Evolutionary conservation across 1,140 invertebrate genomes (phyloP), one percentile per base, ranked within the genome.

Genomic region (Aphidius gifuensis): DNA sequence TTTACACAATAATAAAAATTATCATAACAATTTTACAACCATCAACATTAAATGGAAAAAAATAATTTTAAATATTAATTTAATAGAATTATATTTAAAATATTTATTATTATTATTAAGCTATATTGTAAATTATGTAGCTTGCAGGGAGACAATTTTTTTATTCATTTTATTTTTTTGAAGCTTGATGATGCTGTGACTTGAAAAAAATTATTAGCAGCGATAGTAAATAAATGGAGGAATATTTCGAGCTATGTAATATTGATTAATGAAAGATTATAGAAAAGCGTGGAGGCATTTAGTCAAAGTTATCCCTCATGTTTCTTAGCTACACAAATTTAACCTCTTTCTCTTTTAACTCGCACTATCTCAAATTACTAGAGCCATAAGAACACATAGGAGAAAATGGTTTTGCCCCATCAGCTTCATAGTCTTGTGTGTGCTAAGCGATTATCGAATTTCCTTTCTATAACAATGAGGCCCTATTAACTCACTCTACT

Each of bases 391-490:
- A 62, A 60, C 57, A 45, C 44, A 49, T 38, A 40, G 39, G 49
- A 54, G 47, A 57, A 40, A 23, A 32, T 32, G 23, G 23, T 32
- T 32, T 32, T 32, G 23, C 23, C 38, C 9, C 16, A 11, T 58
- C 58, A 23, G 58, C 61, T 44, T 58, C 53, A 40, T 68, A 71
- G 64, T 63, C 69, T 64, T 74, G 74, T 79, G 75, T 81, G 76
- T 79, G 74, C 76, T 72, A 71, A 78, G 78, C 79, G 80, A 80
- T 80, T 80, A 81, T 81, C 80, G 80, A 81, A 80, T 80, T 81
- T 80, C 78, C 79, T 80, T 73, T 69, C 74, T 72, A 72, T 77
- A 80, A 81, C 78, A 81, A 80, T 80, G 78, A 78, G 78, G 79
- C 79, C 78, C 78, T 81, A 80, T 81, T 81, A 81, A 80, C 79